Percentiles rank a stretch among this genome's conserved stretches.
Evolutionary conservation across 2,888 invertebrate genomes (phyloP).

Genomic region (Nudaria mundana): DNA sequence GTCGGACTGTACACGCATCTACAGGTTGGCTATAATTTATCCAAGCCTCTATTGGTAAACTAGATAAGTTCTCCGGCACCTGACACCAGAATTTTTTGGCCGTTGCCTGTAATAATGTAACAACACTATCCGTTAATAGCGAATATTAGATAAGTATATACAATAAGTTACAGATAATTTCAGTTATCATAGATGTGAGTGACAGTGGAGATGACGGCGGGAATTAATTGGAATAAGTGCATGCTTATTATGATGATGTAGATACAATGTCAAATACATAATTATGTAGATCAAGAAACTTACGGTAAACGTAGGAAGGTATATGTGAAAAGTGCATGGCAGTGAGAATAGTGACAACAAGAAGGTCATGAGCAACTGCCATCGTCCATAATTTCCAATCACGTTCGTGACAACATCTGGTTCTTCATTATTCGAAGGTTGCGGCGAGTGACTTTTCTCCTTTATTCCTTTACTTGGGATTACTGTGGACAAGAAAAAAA

Average conservation of each 20-base stretch:
- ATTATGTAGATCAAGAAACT: too few species aligned
- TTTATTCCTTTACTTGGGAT: constrained; percentile 63
- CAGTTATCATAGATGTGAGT: too few species aligned
- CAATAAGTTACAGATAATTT: too few species aligned
- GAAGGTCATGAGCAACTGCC: constrained; percentile 89
- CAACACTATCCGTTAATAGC: too few species aligned
- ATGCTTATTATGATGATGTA: too few species aligned
- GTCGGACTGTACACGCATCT: constrained; percentile 80
- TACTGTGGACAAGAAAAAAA: constrained; percentile 50
- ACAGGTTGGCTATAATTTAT: constrained; percentile 84
- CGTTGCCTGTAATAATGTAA: constrained; percentile 71
- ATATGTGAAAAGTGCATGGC: constrained; percentile 91
- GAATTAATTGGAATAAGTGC: too few species aligned
- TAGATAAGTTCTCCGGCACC: constrained; percentile 78
- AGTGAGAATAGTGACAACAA: constrained; percentile 88
- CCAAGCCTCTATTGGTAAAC: constrained; percentile 82
- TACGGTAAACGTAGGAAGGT: constrained; percentile 87
- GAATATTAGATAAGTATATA: too few species aligned
- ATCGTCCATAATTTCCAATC: constrained; percentile 88
- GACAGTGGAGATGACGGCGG: too few species aligned
- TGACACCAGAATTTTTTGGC: constrained; percentile 86
- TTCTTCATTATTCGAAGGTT: constrained; percentile 62
- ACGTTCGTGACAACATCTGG: constrained; percentile 84
- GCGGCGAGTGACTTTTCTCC: constrained; percentile 47
- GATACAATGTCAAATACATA: too few species aligned